These are phyloP conservation scores for Andrena cerasifolii DNA, from an alignment of 1,140 invertebrate species.

Conservation along the genomic window DNA sequence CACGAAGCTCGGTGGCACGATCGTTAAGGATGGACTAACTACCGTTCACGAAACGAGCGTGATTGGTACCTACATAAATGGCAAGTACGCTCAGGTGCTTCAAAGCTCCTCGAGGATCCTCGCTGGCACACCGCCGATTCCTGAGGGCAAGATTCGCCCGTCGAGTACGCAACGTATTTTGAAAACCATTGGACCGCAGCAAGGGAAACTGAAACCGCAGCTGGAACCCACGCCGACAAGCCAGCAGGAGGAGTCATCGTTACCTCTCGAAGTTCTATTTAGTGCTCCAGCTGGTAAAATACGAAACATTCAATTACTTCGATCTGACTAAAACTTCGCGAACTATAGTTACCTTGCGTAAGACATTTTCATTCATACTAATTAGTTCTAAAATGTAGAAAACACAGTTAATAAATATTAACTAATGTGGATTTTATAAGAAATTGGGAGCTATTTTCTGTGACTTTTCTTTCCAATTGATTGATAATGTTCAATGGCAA, in stretches of 20 bases:
- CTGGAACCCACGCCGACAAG: slow-evolving; percentile 85
- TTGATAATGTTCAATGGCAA: too few relatives aligned
- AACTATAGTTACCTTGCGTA: too few relatives aligned
- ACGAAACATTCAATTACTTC: too few relatives aligned
- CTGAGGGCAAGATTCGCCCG: slow-evolving; percentile 84
- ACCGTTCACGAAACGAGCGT: slow-evolving; percentile 94
- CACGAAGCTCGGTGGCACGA: slow-evolving; percentile 90
- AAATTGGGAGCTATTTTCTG: too few relatives aligned
- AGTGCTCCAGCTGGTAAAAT: slow-evolving; percentile 71
- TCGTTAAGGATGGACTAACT: slow-evolving; percentile 91
- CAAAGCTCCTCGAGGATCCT: slow-evolving; percentile 88
- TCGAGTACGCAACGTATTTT: slow-evolving; percentile 86
- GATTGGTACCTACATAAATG: slow-evolving; percentile 93
- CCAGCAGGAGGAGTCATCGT: slow-evolving; percentile 83
- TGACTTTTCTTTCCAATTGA: not conserved
- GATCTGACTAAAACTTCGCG: too few relatives aligned
- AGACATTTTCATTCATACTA: too few relatives aligned
- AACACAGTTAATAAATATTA: too few relatives aligned
- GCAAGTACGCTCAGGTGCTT: slow-evolving; percentile 92
- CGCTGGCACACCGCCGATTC: slow-evolving; percentile 10
- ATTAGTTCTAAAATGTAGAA: too few relatives aligned
- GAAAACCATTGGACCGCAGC: slow-evolving; percentile 88
- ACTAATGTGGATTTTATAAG: too few relatives aligned
- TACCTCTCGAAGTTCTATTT: slow-evolving; percentile 81
- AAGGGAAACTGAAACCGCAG: slow-evolving; percentile 78